These are phyloP conservation scores for Synanthedon andrenaeformis DNA, from an alignment of 2,888 invertebrate genomes.

Conservation along the genomic window DNA sequence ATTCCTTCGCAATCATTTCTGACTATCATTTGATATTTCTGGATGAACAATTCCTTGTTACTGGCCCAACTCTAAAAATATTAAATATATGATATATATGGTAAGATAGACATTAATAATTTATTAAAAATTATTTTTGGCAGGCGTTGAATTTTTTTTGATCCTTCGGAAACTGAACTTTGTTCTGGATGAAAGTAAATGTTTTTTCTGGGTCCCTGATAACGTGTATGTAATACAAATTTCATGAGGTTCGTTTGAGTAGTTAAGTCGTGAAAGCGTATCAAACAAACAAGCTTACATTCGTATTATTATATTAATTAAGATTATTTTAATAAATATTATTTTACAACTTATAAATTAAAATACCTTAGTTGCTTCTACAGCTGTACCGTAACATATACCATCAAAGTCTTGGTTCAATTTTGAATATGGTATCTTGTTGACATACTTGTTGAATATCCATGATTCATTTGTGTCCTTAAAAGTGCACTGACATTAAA, in stretches of 20 bases:
- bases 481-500: no score
- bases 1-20: conserved; percentile 15
- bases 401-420: conserved; percentile 33
- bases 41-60: conserved; percentile 15
- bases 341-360: no score
- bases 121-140: neutral
- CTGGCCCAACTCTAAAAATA: conserved; percentile 25
- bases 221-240: no score
- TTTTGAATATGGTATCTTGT: conserved; percentile 33
- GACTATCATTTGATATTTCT: conserved; percentile 14
- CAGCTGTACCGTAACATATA: conserved; percentile 24
- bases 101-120: neutral
- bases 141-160: neutral
- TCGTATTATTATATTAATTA: no score
- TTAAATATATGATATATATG: neutral
- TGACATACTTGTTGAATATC: conserved; percentile 22
- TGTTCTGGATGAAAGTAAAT: no score
- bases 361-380: conserved; percentile 25
- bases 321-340: no score
- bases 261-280: no score
- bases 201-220: no score
- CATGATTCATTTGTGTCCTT: conserved; percentile 25
- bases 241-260: no score
- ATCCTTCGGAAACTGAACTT: no score
- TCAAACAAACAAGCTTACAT: no score